A percentile compares a stretch with the other conserved stretches of the same genome.
Conservation (phyloP, 2,113 vertebrate genomes). For the Gambusia affinis region DNA sequence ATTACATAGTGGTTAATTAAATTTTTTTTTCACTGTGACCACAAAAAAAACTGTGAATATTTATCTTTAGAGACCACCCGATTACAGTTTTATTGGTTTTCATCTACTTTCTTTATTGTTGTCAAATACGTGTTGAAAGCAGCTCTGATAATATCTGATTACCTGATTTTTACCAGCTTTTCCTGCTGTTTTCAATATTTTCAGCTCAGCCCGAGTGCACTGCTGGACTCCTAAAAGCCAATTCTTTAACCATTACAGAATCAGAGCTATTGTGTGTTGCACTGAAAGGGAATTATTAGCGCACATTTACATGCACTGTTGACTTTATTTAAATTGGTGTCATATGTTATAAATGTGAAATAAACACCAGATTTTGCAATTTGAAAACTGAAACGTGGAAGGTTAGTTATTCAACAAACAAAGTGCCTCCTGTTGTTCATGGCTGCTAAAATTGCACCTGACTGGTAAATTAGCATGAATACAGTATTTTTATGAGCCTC, state of each 20-base stretch:
- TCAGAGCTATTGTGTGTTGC: constrained; percentile 11
- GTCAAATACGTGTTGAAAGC: constrained; percentile 28
- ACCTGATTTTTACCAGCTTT: constrained; percentile 29
- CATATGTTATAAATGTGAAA: background rate
- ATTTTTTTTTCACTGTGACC: background rate
- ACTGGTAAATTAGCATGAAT: constrained; percentile 35
- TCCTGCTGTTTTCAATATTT: constrained; percentile 25
- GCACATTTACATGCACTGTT: background rate
- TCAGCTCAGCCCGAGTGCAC: background rate
- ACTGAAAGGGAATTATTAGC: constrained; percentile 23
- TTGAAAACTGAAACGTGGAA: background rate
- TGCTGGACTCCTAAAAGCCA: constrained; percentile 9
- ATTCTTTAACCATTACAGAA: constrained; percentile 16
- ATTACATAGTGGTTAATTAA: background rate
- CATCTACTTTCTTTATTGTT: constrained; percentile 12
- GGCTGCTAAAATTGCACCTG: constrained; percentile 15
- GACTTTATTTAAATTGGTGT: background rate
- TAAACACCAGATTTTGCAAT: background rate
- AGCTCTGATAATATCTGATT: constrained; percentile 26
- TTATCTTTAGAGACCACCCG: constrained; percentile 16
- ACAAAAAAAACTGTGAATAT: background rate
- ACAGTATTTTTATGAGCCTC: constrained; percentile 11
- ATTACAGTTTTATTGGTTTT: constrained; percentile 18
- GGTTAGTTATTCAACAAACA: background rate
- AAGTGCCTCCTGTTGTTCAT: constrained; percentile 3